Evolutionary conservation across 2,113 vertebrate genomes (phyloP), one percentile per base, ranked within the genome.

Genomic region (Dendropsophus ebraccatus): DNA sequence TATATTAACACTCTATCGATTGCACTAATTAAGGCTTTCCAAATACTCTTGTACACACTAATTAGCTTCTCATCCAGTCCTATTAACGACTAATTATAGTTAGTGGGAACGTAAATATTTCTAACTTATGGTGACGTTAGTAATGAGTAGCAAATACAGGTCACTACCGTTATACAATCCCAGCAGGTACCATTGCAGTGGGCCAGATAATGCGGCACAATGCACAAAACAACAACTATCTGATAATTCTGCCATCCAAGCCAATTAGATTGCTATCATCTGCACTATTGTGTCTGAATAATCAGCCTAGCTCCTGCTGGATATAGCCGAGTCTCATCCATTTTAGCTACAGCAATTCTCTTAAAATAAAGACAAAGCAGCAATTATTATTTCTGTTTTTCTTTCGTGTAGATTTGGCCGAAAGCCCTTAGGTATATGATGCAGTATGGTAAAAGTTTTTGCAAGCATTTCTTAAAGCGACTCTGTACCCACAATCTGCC

Each of bases 1-100:
- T 37, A 41, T 70, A 70, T 70, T 70, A 70, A 37, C 67, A 10
- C 60, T 30, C 32, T 70, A 69, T 69, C 32, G 67, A 70, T 70
- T 70, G 6, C 67, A 70, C 19, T 70, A 70, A 70, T 70, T 70
- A 70, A 37, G 30, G 32, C 1, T 70, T 70, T 70, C 65, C 65
- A 69, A 69, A 67, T 67, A 30, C 62, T 67, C 65, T 35, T 7
- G 30, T 35, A 69, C 65, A 35, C 30, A 35, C 65, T 69, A 69
- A 35, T 69, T 69, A 69, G 65, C 65, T 35, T 69, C 65, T 35
- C 28, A 69, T 69, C 65, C 65, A 35, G 65, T 69, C 30, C 30
- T 35, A 69, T 69, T 69, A 69, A 69, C 1, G 14, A 35, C 65
- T 35, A 32, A 69, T 69, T 69, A 69, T 28, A 25, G 65, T 69